Evolutionary conservation across 1,140 invertebrate species (phyloP).

Genomic region (Sipha flava): DNA sequence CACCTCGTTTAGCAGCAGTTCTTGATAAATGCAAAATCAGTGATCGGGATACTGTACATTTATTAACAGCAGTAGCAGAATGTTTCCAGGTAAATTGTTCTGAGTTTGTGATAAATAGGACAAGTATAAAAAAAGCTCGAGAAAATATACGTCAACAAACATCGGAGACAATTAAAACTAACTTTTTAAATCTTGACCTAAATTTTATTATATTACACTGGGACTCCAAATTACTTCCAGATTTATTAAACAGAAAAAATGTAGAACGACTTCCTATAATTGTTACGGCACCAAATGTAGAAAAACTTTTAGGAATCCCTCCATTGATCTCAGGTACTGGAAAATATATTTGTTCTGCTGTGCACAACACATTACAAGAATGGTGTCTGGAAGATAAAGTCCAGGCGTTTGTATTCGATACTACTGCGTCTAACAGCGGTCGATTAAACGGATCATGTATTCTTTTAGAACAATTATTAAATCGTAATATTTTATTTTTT

Average conservation of each 20-base stretch:
- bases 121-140: background rate
- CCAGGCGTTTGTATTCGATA: background rate
- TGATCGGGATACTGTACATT: background rate
- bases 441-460: too few relatives aligned
- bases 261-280: too few relatives aligned
- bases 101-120: background rate
- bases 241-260: too few relatives aligned
- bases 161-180: background rate
- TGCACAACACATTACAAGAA: too few relatives aligned
- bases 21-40: background rate
- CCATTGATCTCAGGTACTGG: too few relatives aligned
- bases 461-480: too few relatives aligned
- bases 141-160: background rate
- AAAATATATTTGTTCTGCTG: too few relatives aligned
- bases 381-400: background rate
- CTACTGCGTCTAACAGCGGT: too few relatives aligned
- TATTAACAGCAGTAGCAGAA: background rate
- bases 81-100: background rate
- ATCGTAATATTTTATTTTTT: too few relatives aligned
- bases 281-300: too few relatives aligned
- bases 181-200: background rate
- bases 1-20: background rate
- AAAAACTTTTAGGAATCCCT: too few relatives aligned
- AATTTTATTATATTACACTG: background rate
- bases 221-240: too few relatives aligned